Conservation (phyloP, 1,140 invertebrate genomes). For the Leguminivora glycinivorella region DNA sequence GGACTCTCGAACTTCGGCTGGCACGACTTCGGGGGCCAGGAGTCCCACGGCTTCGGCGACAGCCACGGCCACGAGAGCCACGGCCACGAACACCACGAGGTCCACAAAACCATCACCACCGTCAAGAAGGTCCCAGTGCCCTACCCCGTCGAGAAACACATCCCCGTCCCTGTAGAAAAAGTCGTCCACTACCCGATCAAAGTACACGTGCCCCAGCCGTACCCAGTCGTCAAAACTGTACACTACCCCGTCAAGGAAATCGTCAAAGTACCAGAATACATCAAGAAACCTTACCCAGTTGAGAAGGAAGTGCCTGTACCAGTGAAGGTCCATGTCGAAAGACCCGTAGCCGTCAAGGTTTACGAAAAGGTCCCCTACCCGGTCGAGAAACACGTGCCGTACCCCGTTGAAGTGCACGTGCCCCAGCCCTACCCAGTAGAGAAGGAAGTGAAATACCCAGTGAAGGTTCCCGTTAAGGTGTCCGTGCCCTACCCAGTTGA, state of each 20-base stretch:
- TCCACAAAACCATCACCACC: conserved; percentile 86
- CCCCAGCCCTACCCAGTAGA: conserved; percentile 86
- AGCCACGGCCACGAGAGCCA: conserved; percentile 38
- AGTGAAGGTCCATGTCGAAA: conserved; percentile 82
- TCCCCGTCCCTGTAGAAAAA: conserved; percentile 80
- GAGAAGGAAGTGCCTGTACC: conserved; percentile 83
- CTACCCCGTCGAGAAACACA: conserved; percentile 81
- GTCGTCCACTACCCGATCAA: conserved; percentile 80
- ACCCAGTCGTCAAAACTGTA: conserved; percentile 82
- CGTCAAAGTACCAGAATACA: conserved; percentile 82
- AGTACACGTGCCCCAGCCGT: conserved; percentile 80
- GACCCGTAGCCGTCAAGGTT: conserved; percentile 83
- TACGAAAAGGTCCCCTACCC: conserved; percentile 82
- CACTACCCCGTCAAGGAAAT: conserved; percentile 83
- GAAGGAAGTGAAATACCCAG: conserved; percentile 83
- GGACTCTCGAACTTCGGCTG: conserved; percentile 80
- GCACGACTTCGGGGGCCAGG: conserved; percentile 61
- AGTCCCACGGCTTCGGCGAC: conserved; percentile 37
- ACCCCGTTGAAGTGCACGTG: conserved; percentile 84
- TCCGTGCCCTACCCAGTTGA: conserved; percentile 85
- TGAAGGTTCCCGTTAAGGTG: conserved; percentile 84
- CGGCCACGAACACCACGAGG: conserved; percentile 76
- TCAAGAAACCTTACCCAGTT: conserved; percentile 82
- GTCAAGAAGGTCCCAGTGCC: conserved; percentile 85
- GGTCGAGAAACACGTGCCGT: conserved; percentile 83